Conservation (phyloP, 2,888 invertebrate species). For the Autographa gamma region DNA sequence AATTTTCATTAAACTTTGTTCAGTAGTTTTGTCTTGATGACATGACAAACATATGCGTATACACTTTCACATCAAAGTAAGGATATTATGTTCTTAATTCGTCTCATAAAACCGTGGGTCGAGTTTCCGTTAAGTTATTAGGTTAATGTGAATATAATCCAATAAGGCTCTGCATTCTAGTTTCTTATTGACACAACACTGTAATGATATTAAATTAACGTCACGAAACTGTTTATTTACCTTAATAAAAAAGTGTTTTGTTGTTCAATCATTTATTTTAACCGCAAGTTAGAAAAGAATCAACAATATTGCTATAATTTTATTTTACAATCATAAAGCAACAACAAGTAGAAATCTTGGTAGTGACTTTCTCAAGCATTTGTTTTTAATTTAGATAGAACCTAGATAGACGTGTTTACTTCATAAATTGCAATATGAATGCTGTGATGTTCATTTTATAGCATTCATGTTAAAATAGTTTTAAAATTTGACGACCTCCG, state of each 20-base stretch:
- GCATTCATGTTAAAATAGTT: slow-evolving; percentile 48
- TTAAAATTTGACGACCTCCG: too few relatives aligned
- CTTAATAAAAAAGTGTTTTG: slow-evolving; percentile 5
- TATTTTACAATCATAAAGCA: slow-evolving; percentile 3
- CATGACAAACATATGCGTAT: neutral
- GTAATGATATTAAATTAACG: slow-evolving; percentile 6
- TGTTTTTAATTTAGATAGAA: slow-evolving; percentile 54
- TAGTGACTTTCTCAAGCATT: slow-evolving; percentile 55
- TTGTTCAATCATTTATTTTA: slow-evolving; percentile 2
- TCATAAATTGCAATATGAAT: slow-evolving; percentile 63
- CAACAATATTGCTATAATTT: neutral
- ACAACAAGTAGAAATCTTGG: slow-evolving; percentile 38
- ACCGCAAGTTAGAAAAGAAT: neutral
- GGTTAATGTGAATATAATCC: slow-evolving; percentile 16
- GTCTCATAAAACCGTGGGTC: slow-evolving; percentile 12
- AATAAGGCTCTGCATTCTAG: slow-evolving; percentile 13
- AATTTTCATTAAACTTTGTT: neutral
- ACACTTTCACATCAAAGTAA: neutral
- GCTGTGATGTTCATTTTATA: slow-evolving; percentile 58
- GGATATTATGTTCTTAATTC: slow-evolving; percentile 17
- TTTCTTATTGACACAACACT: slow-evolving; percentile 26
- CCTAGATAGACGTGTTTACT: slow-evolving; percentile 48
- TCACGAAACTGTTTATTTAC: slow-evolving; percentile 9
- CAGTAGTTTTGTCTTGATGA: slow-evolving; percentile 4
- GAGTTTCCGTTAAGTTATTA: slow-evolving; percentile 18